A percentile compares a stretch with the other conserved stretches of the same genome.
These are phyloP conservation scores for Anableps anableps DNA, from an alignment of 2,797 vertebrate genomes.

Conservation along the genomic window DNA sequence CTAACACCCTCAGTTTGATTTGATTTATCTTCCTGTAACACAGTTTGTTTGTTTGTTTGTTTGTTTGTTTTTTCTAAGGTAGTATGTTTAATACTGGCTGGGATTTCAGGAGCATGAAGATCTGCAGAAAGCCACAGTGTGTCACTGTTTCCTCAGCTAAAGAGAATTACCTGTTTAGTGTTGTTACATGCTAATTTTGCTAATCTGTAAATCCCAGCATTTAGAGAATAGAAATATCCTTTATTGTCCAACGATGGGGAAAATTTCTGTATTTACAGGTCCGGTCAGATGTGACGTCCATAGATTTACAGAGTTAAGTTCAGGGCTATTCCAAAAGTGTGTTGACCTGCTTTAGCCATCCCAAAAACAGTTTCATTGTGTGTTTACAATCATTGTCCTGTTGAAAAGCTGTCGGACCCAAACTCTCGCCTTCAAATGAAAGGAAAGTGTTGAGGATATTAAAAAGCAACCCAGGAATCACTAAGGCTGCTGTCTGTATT, in stretches of 20 bases:
- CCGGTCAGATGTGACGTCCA: not conserved
- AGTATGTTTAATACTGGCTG: constrained; percentile 16
- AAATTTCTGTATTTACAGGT: too few relatives aligned
- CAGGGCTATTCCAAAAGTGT: not conserved
- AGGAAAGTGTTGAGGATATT: not conserved
- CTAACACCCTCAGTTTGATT: not conserved
- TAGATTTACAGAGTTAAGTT: not conserved
- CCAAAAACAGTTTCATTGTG: not conserved
- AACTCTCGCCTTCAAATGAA: not conserved
- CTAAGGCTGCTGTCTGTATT: not conserved
- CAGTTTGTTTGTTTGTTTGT: constrained; percentile 20
- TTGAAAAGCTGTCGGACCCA: not conserved
- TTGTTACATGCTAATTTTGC: constrained; percentile 39
- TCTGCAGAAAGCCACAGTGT: constrained; percentile 5
- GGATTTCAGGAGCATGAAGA: constrained; percentile 22
- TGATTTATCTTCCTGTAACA: not conserved
- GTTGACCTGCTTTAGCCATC: not conserved
- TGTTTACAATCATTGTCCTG: not conserved
- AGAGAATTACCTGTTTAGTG: constrained; percentile 12
- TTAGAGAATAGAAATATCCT: too few relatives aligned
- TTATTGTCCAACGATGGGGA: too few relatives aligned
- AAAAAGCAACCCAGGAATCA: not conserved
- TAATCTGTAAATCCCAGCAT: constrained; percentile 12
- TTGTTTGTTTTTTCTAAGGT: constrained; percentile 7
- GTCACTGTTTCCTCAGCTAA: constrained; percentile 22